A percentile compares a stretch with the other conserved stretches of the same genome.
phyloP scores from a whole-genome alignment of 2,797 vertebrate genomes.

The Molossus molossus region DNA sequence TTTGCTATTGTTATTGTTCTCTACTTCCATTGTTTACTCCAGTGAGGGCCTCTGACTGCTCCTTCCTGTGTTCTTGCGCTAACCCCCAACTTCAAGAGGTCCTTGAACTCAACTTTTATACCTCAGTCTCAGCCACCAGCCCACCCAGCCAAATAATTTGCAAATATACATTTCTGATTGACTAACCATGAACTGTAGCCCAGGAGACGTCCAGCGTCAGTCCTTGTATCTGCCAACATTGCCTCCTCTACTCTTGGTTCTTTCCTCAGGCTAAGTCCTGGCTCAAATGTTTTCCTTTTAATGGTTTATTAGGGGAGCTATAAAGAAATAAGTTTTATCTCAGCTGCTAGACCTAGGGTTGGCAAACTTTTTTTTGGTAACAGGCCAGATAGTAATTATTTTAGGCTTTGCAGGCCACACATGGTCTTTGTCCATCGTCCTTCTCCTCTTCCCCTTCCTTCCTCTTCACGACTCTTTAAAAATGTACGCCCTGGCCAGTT shows the following conservation, averaged over 20 bases:
- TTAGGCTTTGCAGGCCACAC: neutral
- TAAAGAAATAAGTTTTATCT: constrained; percentile 28
- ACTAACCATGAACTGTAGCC: neutral
- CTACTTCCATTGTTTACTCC: neutral
- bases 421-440: neutral
- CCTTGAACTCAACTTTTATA: neutral
- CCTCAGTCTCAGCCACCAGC: neutral
- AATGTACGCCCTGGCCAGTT: neutral
- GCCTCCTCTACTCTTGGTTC: neutral
- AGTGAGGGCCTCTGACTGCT: neutral
- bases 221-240: neutral
- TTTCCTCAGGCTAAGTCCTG: neutral
- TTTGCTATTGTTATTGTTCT: neutral
- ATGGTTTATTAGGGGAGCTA: neutral
- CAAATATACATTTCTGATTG: neutral
- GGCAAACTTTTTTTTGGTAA: neutral
- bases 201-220: neutral
- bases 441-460: neutral
- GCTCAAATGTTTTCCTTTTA: neutral
- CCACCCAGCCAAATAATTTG: neutral
- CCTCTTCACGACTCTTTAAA: constrained; percentile 13
- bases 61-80: neutral
- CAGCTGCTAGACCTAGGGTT: neutral
- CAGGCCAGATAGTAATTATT: neutral
- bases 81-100: neutral